Evolutionary conservation across 2,113 vertebrate genomes (phyloP), one percentile per base, ranked within the genome.

Genomic region (Entomyzon cyanotis): DNA sequence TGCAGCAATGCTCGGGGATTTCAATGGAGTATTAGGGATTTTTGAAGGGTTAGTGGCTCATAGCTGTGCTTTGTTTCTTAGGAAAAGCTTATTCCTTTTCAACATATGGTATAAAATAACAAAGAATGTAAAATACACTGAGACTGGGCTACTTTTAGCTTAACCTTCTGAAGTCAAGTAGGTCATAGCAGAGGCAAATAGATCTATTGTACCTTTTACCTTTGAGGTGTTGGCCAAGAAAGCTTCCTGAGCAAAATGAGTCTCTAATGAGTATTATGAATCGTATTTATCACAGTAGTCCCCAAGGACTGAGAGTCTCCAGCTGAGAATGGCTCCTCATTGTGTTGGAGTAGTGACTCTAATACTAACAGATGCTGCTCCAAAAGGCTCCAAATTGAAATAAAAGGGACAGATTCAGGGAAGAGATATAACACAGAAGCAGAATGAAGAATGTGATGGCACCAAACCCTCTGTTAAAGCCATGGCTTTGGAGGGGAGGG

Each of bases 61-160:
- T 93, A 89, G 94, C 88, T 94, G 69, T 69, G 93, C 74, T 96
- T 95, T 94, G 88, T 92, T 95, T 96, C 94, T 96, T 96, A 93
- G 94, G 92, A 90, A 96, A 90, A 94, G 88, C 92, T 95, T 94
- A 89, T 94, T 92, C 92, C 86, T 95, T 97, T 96, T 92, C 89
- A 94, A 90, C 83, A 82, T 92, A 84, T 50, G 64, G 42, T 60
- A 92, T 89, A 89, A 96, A 95, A 94, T 84, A 92, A 86, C 93
- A 97, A 94, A 97, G 96, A 96, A 95, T 89, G 84, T 92, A 89
- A 94, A 96, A 93, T 94, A 87, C 83, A 75, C 90, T 68, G 92
- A 84, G 80, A 92, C 73, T 89, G 64, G 80, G 86, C 95, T 96
- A 93, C 94, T 97, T 95, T 94, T 95, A 96, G 94, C 90, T 94